phyloP scores from a whole-genome alignment of 2,113 vertebrate genomes.

The Coryphaenoides rupestris region DNA sequence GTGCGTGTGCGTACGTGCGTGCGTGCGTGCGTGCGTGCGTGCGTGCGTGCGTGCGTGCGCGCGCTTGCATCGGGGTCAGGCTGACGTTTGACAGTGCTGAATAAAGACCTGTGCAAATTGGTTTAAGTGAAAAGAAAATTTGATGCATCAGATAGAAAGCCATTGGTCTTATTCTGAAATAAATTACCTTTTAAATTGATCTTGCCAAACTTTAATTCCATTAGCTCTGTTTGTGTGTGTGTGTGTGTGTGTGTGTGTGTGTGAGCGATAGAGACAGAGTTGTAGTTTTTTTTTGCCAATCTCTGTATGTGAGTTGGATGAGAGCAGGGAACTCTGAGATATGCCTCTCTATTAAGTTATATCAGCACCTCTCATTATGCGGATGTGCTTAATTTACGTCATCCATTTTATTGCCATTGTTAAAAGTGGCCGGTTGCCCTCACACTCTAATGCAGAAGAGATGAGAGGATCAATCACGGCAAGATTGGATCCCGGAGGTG shows the following conservation, averaged over 20 bases:
- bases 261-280: slow-evolving; percentile 9
- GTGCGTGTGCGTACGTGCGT: not conserved
- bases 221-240: slow-evolving; percentile 11
- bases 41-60: slow-evolving; percentile 3
- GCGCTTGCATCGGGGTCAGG: slow-evolving; percentile 17
- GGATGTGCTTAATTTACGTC: slow-evolving; percentile 59
- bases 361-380: slow-evolving; percentile 54
- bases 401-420: slow-evolving; percentile 68
- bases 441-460: slow-evolving; percentile 63
- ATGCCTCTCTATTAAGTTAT: slow-evolving; percentile 52
- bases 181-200: slow-evolving; percentile 40
- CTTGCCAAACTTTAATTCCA: slow-evolving; percentile 6
- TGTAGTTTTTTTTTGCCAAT: not conserved
- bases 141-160: slow-evolving; percentile 36
- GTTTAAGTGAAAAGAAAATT: slow-evolving; percentile 36
- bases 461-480: slow-evolving; percentile 70
- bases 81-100: slow-evolving; percentile 26
- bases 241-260: slow-evolving; percentile 1
- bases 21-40: not conserved
- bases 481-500: slow-evolving; percentile 60
- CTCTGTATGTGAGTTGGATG: slow-evolving; percentile 1
- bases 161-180: slow-evolving; percentile 39
- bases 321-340: slow-evolving; percentile 36
- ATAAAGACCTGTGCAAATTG: slow-evolving; percentile 24
- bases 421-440: slow-evolving; percentile 61